These are phyloP conservation scores for Cactoblastis cactorum DNA, from an alignment of 2,888 invertebrate species.

Conservation along the genomic window DNA sequence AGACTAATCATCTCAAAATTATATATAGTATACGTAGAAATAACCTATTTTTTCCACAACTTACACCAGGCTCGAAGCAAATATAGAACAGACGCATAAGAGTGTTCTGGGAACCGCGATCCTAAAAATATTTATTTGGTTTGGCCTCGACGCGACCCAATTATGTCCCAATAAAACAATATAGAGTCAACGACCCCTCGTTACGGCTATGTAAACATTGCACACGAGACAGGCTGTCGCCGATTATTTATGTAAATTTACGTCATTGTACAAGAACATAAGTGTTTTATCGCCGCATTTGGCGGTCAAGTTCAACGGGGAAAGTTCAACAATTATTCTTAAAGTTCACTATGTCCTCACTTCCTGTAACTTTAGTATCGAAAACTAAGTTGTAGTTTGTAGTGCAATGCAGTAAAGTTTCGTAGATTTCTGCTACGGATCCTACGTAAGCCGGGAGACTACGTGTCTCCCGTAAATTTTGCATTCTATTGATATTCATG, in stretches of 20 bases:
- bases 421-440: background rate
- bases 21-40: too few relatives aligned
- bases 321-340: conserved; percentile 56
- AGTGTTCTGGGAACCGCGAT: conserved; percentile 34
- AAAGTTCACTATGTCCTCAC: conserved; percentile 17
- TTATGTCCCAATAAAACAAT: conserved; percentile 74
- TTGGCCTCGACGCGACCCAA: conserved; percentile 67
- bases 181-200: conserved; percentile 71
- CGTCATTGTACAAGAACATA: conserved; percentile 61
- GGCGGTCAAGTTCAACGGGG: conserved; percentile 73
- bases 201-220: conserved; percentile 70
- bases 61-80: background rate
- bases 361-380: conserved; percentile 11
- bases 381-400: conserved; percentile 4
- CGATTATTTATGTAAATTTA: conserved; percentile 78
- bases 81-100: conserved; percentile 23
- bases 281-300: conserved; percentile 73
- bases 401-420: conserved; percentile 1
- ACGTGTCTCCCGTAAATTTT: too few relatives aligned
- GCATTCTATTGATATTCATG: too few relatives aligned
- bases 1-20: too few relatives aligned
- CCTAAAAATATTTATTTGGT: conserved; percentile 48
- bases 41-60: background rate
- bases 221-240: conserved; percentile 62
- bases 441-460: background rate